Evolutionary conservation across 2,888 invertebrate genomes (phyloP), one percentile per base, ranked within the genome.

Genomic region (Eurytoma californica): DNA sequence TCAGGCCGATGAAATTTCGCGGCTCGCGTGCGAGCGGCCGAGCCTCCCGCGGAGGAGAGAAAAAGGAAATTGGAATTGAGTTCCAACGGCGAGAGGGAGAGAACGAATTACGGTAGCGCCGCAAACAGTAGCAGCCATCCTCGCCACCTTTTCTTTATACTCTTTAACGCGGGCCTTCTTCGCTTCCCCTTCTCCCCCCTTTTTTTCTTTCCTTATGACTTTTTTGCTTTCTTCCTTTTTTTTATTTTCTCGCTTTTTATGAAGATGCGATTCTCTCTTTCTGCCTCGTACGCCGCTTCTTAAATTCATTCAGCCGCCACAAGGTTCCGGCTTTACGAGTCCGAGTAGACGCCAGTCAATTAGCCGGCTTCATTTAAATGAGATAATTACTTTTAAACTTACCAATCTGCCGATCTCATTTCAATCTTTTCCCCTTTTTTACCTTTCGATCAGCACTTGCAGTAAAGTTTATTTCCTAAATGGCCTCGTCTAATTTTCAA

Each of bases 81-180:
- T 20, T 28, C 28, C 28, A 39, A 39, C 39, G 39, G 5, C 39
- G 39, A 7, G 39, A 39, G 60, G 13, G 60, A 7, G 60, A 20
- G 28, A 61, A 28, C 24, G 60, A 61, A 61, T 61, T 61, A 28
- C 60, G 28, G 60, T 61, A 28, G 60, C 28, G 28, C 28, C 28
- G 16, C 28, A 28, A 28, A 61, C 60, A 20, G 60, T 61, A 61
- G 60, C 28, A 14, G 18, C 60, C 24, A 24, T 12, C 60, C 12
- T 18, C 14, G 60, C 7, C 60, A 14, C 60, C 20, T 61, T 61
- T 61, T 28, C 28, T 28, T 28, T 16, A 28, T 14, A 28, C 28
- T 13, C 13, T 53, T 53, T 53, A 53, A 9, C 53, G n/a, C 14
- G 13, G 53, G 9, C 3, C 14, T 53, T n/a, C 3, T n/a, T 9